phyloP scores from a whole-genome alignment of 2,888 invertebrate species.

The Nebria salina region DNA sequence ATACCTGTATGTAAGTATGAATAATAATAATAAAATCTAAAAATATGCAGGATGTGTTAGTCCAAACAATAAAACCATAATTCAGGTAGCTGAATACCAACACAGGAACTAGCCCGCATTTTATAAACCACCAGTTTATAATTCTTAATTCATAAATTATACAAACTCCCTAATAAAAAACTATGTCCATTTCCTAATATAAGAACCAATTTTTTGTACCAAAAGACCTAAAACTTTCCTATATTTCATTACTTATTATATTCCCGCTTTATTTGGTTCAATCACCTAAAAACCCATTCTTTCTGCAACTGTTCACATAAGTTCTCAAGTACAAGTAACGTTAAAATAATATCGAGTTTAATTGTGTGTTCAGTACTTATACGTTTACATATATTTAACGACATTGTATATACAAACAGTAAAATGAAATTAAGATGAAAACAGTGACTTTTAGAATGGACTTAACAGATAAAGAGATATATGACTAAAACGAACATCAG shows the following conservation, averaged over 20 bases:
- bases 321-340: too few relatives aligned
- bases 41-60: neutral
- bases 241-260: too few relatives aligned
- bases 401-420: neutral
- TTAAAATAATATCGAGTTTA: too few relatives aligned
- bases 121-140: neutral
- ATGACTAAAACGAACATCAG: too few relatives aligned
- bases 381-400: slow-evolving; percentile 8
- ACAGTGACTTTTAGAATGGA: too few relatives aligned
- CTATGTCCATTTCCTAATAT: neutral
- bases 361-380: too few relatives aligned
- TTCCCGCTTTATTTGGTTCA: too few relatives aligned
- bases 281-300: too few relatives aligned
- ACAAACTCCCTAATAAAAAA: neutral
- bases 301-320: too few relatives aligned
- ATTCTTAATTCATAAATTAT: neutral
- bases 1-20: neutral
- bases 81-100: neutral
- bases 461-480: too few relatives aligned
- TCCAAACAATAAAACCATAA: neutral
- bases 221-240: neutral
- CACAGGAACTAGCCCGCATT: neutral
- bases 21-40: too few relatives aligned
- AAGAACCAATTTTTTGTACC: neutral
- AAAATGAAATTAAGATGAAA: too few relatives aligned